Conservation (phyloP, 2,888 invertebrate genomes). For the Gasteruption jaculator region DNA sequence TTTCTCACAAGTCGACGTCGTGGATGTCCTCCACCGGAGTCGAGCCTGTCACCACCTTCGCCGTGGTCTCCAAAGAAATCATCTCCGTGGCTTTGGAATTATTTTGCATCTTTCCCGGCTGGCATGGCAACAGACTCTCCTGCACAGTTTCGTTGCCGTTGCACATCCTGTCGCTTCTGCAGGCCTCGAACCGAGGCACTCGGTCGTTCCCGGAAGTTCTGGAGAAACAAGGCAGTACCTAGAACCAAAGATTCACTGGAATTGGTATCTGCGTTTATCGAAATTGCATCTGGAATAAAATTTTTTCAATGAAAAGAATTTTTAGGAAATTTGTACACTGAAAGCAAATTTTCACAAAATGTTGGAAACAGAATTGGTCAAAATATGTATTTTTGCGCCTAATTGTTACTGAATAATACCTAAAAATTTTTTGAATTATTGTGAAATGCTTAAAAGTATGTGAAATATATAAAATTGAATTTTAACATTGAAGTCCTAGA, state of each 20-base stretch:
- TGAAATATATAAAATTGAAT: too few species aligned
- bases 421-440: too few species aligned
- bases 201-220: constrained; percentile 47
- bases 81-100: constrained; percentile 37
- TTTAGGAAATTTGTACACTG: neutral
- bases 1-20: constrained; percentile 27
- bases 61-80: constrained; percentile 37
- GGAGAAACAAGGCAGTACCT: constrained; percentile 46
- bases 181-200: constrained; percentile 58
- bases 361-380: too few species aligned
- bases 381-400: too few species aligned
- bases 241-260: constrained; percentile 10
- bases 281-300: neutral
- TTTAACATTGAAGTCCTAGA: too few species aligned
- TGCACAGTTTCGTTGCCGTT: constrained; percentile 74
- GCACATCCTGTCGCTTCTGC: constrained; percentile 66
- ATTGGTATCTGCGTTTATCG: neutral
- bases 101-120: constrained; percentile 27
- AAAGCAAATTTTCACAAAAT: too few species aligned
- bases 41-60: too few species aligned
- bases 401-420: too few species aligned
- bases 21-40: too few species aligned
- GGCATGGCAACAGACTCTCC: constrained; percentile 58
- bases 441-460: too few species aligned
- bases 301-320: neutral